Percentiles rank a stretch among this genome's conserved stretches.
phyloP scores from a whole-genome alignment of 1,140 invertebrate genomes.

The Aphelenchoides besseyi region DNA sequence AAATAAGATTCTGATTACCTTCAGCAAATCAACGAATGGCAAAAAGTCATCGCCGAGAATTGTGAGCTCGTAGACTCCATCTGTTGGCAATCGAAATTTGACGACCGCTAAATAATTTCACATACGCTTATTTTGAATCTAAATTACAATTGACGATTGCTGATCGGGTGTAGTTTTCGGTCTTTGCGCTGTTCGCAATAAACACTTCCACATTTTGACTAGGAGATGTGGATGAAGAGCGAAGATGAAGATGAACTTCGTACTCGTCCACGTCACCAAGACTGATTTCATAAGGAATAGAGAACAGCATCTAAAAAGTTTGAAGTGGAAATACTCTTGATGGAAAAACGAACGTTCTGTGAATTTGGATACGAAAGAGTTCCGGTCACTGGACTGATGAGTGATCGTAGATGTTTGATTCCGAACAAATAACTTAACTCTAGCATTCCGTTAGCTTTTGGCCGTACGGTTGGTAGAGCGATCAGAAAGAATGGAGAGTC shows the following conservation, averaged over 20 bases:
- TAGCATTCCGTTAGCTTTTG: not conserved
- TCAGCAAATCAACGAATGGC: not conserved
- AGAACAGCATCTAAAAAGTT: not conserved
- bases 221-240: not conserved
- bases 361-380: not conserved
- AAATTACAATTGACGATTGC: not conserved
- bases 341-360: not conserved
- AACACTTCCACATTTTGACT: not conserved
- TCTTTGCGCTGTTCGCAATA: not conserved
- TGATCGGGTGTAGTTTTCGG: not conserved
- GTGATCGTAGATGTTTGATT: not conserved
- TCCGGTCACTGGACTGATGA: not conserved
- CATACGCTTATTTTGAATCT: no score
- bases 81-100: not conserved
- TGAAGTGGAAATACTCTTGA: not conserved
- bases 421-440: constrained; percentile 4
- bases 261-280: not conserved
- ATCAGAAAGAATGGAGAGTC: constrained; percentile 15
- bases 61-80: not conserved
- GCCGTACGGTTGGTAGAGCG: not conserved
- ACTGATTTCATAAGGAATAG: not conserved
- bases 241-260: not conserved
- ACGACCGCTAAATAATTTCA: not conserved
- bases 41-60: not conserved
- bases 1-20: not conserved